Evolutionary conservation across 1,140 invertebrate genomes (phyloP).

Genomic region (Chironomus striatipennis): DNA sequence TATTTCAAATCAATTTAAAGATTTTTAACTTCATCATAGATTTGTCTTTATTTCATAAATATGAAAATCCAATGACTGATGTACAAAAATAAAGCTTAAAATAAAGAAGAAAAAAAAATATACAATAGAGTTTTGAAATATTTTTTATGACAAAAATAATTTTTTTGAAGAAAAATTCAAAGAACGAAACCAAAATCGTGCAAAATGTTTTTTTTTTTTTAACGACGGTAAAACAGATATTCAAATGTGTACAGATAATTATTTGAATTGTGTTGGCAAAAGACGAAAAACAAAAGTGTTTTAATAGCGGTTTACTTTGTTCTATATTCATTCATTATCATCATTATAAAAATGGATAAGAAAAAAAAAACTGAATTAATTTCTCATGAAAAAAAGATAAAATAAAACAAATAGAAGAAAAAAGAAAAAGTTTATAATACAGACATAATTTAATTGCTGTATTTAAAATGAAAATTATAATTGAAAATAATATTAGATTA

Average conservation of each 20-base stretch:
- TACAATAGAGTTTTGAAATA: background rate
- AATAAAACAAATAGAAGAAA: background rate
- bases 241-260: too few relatives aligned
- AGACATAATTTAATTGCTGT: slow-evolving; percentile 7
- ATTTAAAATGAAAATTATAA: slow-evolving; percentile 5
- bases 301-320: too few relatives aligned
- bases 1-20: too few relatives aligned
- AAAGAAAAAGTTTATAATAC: background rate
- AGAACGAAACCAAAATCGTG: background rate
- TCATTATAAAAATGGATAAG: background rate
- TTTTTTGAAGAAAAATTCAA: background rate
- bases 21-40: too few relatives aligned
- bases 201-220: background rate
- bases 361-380: background rate
- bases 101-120: background rate
- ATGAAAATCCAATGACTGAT: background rate
- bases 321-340: background rate
- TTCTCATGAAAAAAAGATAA: background rate
- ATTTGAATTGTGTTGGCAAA: too few relatives aligned
- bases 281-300: too few relatives aligned
- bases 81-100: too few relatives aligned
- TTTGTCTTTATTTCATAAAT: too few relatives aligned
- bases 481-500: background rate
- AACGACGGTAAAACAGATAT: too few relatives aligned
- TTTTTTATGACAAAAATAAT: too few relatives aligned